phyloP scores from a whole-genome alignment of 2,797 vertebrate genomes.

The Margarornis squamiger region DNA sequence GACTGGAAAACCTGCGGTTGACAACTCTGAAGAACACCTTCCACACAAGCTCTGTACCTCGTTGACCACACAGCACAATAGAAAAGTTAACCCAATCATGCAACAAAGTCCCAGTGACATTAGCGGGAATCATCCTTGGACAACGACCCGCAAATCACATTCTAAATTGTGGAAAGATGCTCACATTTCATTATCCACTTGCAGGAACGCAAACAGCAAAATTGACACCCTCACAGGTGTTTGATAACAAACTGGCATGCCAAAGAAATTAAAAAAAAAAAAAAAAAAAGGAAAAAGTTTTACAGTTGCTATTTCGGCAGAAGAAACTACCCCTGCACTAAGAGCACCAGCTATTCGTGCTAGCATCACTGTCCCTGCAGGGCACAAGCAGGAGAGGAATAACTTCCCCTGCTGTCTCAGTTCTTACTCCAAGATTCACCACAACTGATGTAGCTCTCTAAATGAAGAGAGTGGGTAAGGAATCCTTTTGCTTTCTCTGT shows the following conservation, averaged over 20 bases:
- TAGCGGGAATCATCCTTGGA: accelerated
- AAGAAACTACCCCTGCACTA: neutral
- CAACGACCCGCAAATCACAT: neutral
- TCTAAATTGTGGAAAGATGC: neutral
- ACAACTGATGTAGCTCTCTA: neutral
- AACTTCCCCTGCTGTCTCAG: neutral
- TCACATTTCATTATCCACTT: neutral
- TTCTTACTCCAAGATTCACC: neutral
- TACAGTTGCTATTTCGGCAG: neutral
- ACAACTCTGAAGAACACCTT: neutral
- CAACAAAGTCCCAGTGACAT: neutral
- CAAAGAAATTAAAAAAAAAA: neutral
- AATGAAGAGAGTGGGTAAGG: neutral
- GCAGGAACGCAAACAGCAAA: neutral
- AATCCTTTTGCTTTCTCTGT: neutral
- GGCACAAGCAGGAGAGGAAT: neutral
- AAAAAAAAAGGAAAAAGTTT: neutral
- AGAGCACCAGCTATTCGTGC: neutral
- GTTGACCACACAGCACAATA: accelerated
- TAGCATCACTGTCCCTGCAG: neutral
- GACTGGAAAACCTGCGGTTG: neutral
- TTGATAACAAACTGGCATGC: neutral
- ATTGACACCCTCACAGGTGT: neutral
- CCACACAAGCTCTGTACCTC: neutral
- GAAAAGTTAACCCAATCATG: neutral